Evolutionary conservation across 2,113 vertebrate genomes (phyloP), one percentile per base, ranked within the genome.

Genomic region (Rattus norvegicus): DNA sequence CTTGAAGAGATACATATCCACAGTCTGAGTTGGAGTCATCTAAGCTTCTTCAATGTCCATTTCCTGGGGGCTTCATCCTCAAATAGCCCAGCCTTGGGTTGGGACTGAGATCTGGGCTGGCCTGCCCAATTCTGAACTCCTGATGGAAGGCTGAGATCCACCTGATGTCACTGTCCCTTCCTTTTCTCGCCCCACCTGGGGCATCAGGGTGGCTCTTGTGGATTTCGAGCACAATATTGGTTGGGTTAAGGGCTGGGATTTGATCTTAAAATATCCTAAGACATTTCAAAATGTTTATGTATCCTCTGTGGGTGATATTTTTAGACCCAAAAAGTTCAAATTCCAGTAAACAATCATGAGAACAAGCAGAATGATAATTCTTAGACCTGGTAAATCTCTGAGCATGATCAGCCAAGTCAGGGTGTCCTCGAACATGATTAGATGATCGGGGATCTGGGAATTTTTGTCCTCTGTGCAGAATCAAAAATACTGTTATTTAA

Each of bases 401-500:
- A 0, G 39, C 22, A 63, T 16, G 33, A 84, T 3, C 22, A 17
- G 81, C 7, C n/a, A 88, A 95, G 20, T 39, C 36, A 63, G 33
- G 7, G 36, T 14, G 2, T 59, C 56, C 54, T 88, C 5, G 13
- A 49, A 67, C 61, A 17, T 86, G 24, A 47, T 81, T 36, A 90
- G 96, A 56, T 88, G 36, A n/a, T 5, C 43, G n/a, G 92, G 56
- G n/a, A 49, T 7, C 73, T 95, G 70, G n/a, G 84, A 89, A 75
- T 49, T 83, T 67, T 59, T 86, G n/a, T 73, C 39, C 56, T 86
- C 80, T 61, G 59, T 81, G 69, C 17, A 80, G 81, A 97, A 75
- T n/a, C 88, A 97, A 92, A 96, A 92, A 43, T 63, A 63, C 73
- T 52, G 47, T 28, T 77, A 88, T 70, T 95, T 73, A 93, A 91